Conservation (phyloP, 1,140 invertebrate genomes). For the Oryctes rhinoceros region DNA sequence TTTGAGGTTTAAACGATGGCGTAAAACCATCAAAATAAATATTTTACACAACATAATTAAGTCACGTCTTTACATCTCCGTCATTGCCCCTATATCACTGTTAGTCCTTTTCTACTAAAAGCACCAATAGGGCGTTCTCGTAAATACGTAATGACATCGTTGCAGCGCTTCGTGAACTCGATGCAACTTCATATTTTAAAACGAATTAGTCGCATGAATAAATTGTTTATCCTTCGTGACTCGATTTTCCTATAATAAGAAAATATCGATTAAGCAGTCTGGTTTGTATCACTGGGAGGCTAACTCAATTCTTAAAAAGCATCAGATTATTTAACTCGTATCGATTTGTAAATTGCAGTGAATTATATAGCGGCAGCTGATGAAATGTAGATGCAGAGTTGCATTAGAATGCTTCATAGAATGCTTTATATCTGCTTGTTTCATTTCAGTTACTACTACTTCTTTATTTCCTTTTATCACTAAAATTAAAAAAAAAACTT, state of each 20-base stretch:
- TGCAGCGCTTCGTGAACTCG: neutral
- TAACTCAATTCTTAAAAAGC: no score
- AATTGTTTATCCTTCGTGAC: neutral
- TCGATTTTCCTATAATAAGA: neutral
- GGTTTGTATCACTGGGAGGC: neutral
- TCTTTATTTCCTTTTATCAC: no score
- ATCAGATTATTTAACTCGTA: no score
- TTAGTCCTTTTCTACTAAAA: neutral
- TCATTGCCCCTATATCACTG: neutral
- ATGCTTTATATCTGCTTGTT: no score
- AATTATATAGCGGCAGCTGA: no score
- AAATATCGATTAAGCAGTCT: neutral
- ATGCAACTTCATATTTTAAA: neutral
- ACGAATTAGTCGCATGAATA: neutral
- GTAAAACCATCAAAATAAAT: neutral
- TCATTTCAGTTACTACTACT: no score
- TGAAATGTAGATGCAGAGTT: no score
- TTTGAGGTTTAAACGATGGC: neutral
- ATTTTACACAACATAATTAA: conserved; percentile 1
- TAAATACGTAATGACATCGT: neutral
- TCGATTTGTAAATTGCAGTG: no score
- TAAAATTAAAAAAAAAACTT: no score
- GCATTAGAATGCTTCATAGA: no score
- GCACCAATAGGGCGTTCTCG: neutral
- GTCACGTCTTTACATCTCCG: neutral